Evolutionary conservation across 2,888 invertebrate species (phyloP), one percentile per base, ranked within the genome.

Genomic region (Dryomyza anilis): DNA sequence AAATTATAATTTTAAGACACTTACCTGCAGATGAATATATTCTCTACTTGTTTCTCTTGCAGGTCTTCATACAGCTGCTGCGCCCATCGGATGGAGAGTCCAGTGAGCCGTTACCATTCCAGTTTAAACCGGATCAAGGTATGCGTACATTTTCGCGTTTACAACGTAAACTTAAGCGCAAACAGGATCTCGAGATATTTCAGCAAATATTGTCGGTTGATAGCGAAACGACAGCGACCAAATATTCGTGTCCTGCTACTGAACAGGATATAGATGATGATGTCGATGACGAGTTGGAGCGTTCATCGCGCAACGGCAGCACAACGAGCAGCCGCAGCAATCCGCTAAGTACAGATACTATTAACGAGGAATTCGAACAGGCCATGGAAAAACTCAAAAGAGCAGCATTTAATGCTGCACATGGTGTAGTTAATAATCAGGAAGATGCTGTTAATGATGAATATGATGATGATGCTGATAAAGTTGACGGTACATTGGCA

Each of bases 21-120:
- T 33, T 21, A 48, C n/a, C n/a, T n/a, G n/a, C n/a, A n/a, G n/a
- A n/a, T n/a, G n/a, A n/a, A n/a, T n/a, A n/a, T n/a, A 10, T 33
- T 10, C 4, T 63, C 8, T 29, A n/a, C 5, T 30, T 56, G 14
- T 50, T 39, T 14, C n/a, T 16, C 62, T 71, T 43, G 12, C 57
- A 88, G 87, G 94, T 93, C n/a, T 87, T 85, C 76, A 89, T 96
- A 70, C 95, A 95, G 79, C 85, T 97, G 70, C 87, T 89, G 78
- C 86, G 96, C 72, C 91, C 91, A 23, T 92, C 94, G 14, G 96
- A 96, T 84, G 89, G 89, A 71, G 90, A 90, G 56, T 87, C 88
- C 63, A 95, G 95, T 82, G 92, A 92, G 76, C 86, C 95, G 1
- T 84, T 92, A 69, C 90, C 89, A 30, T 97, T 96, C 86, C 91